Percentiles rank a stretch among this genome's conserved stretches.
Evolutionary conservation across 2,113 vertebrate species (phyloP).

Genomic region (Calonectris borealis): DNA sequence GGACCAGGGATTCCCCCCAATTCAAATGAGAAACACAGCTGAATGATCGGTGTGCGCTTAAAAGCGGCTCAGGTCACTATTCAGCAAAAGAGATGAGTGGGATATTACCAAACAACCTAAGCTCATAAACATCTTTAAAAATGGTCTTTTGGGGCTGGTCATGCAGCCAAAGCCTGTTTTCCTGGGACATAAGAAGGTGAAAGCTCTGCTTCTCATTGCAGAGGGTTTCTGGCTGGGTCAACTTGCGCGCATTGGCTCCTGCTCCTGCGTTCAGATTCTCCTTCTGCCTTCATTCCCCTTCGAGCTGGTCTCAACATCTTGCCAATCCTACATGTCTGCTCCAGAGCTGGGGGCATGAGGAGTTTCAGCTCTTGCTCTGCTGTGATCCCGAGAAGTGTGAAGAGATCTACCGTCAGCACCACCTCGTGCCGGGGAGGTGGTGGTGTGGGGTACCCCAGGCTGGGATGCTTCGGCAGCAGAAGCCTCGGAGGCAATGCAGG

Average conservation of each 20-base stretch:
- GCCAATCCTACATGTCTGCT: neutral
- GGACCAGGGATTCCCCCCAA: neutral
- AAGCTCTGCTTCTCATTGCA: neutral
- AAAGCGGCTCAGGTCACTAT: neutral
- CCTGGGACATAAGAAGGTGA: constrained; percentile 18
- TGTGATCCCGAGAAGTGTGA: neutral
- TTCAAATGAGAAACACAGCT: neutral
- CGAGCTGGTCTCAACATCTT: neutral
- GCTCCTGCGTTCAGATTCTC: neutral
- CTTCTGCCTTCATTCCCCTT: neutral
- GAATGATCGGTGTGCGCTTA: neutral
- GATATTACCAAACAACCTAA: constrained; percentile 40
- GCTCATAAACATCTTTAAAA: constrained; percentile 46
- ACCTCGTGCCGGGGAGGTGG: neutral
- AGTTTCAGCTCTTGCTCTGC: constrained; percentile 41
- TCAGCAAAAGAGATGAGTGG: neutral
- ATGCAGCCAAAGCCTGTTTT: neutral
- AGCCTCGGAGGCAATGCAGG: constrained; percentile 22
- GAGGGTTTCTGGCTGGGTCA: neutral
- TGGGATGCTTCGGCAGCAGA: constrained; percentile 31
- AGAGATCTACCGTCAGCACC: neutral
- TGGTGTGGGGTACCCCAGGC: neutral
- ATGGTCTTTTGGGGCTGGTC: constrained; percentile 12
- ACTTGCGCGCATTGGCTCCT: neutral
- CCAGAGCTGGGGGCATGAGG: neutral